Base-by-base conservation (phyloP, 1,140 invertebrate species). In the Agrypnia vestita region DNA sequence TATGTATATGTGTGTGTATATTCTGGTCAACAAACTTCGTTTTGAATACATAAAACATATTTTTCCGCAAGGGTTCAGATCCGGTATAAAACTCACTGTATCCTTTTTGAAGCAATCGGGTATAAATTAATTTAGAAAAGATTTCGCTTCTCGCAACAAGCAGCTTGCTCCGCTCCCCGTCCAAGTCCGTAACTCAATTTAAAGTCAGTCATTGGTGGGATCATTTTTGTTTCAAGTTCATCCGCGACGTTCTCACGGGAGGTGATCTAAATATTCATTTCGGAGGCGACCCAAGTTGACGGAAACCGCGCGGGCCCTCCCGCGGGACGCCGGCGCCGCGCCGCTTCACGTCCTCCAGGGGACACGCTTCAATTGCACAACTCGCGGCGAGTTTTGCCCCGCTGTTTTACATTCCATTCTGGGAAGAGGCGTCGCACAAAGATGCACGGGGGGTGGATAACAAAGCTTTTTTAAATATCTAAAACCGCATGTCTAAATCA, bases 341-440 rank as follows among this genome's bases (percentile, higher is more conserved):
- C 15, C 56, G 62, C 78, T 82, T 82, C 80, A 78, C 80, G 80
- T 82, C 80, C 81, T 55, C 43, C 67, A 51, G 67, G 61, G 74
- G 78, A 71, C 74, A 78, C 81, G 80, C 77, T 82, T 80, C 74
- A 82, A 82, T 82, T 82, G 81, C 81, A 82, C 78, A 82, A 82
- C 77, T 82, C 80, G 59, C 62, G 49, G 25, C 35, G 67, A 72
- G 51, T 35, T 35, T 35, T 6, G 25, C 25, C 25, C 25, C 6
- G 6, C 25, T 35, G 25, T 35, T 35, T 35, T 35, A 35, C 25
- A 35, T 35, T 35, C 6, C 25, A 35, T 35, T 35, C 6, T 35
- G 25, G 25, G 25, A 35, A 35, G 25, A 35, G 25, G 25, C 25
- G 1, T 35, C 25, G 25, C 25, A 35, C 25, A 35, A 35, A 35